A percentile compares a stretch with the other conserved stretches of the same genome.
These are phyloP conservation scores for Bothrops jararaca DNA, from an alignment of 2,113 vertebrate genomes.

Conservation along the genomic window DNA sequence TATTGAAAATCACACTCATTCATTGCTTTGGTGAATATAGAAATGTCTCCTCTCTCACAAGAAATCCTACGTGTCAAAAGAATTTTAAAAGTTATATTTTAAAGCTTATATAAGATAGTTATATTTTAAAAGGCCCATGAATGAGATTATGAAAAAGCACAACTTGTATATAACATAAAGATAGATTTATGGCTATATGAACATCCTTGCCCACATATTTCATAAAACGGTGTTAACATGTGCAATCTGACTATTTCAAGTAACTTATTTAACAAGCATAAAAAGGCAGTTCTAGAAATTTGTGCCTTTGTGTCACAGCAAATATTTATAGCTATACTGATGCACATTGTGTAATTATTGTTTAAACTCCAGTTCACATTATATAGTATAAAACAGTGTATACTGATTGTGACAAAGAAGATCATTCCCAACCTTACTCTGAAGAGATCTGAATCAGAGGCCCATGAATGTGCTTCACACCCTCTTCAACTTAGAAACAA, in stretches of 20 bases:
- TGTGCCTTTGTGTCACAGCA: background rate
- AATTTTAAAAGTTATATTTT: background rate
- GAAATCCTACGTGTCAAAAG: background rate
- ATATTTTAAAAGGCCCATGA: background rate
- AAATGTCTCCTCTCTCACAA: background rate
- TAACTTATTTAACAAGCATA: background rate
- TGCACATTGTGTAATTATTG: background rate
- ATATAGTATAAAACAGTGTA: background rate
- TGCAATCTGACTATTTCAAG: background rate
- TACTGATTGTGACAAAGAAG: background rate
- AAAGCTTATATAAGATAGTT: background rate
- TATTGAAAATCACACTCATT: background rate
- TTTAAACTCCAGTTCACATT: background rate
- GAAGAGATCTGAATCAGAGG: background rate
- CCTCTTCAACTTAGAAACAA: background rate
- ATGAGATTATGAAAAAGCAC: background rate
- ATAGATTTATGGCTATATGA: background rate
- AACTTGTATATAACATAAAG: background rate
- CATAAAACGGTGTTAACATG: background rate
- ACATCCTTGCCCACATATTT: background rate
- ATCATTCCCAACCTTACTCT: background rate
- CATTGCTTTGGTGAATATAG: background rate
- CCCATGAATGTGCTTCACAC: background rate
- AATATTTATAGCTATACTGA: slow-evolving; percentile 5
- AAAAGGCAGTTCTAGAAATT: background rate